Evolutionary conservation across 2,113 vertebrate species (phyloP), one percentile per base, ranked within the genome.

Genomic region (Motacilla tschutschensis): DNA sequence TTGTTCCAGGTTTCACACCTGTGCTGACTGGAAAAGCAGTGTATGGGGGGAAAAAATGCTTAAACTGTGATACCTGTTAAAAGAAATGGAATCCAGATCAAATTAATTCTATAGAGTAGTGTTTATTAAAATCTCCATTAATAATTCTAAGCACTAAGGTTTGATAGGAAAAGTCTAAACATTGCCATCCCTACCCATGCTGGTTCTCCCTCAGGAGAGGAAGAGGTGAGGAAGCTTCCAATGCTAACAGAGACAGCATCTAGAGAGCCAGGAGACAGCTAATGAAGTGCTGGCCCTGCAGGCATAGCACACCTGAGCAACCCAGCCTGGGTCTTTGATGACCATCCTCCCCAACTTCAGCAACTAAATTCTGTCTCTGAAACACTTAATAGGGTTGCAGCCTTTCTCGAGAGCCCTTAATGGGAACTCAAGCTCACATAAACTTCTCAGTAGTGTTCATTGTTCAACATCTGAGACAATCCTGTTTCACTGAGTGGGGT

Each of bases 11-110:
- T 50, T 84, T 75, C 62, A 54, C 29, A 74, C 5, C 10, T 65
- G 2, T 47, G 16, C 16, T 74, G 53, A 55, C 26, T 58, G 31
- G 38, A 72, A 71, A 65, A 72, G 16, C 9, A 29, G 7, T 15
- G 3, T 0, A 0, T 10, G 17, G 12, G 7, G 10, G 3, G 2
- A 10, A 33, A 33, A 41, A 43, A 19, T 1, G 1, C 13, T 62
- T 53, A 7, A 44, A 31, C 51, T 40, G 0, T 17, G 40, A 47
- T 28, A 36, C 3, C 12, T 53, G 4, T 55, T n/a, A 20, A 62
- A 69, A 76, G 28, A 79, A 83, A 80, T 3, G 3, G 17, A 80
- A 74, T 2, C 4, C 10, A 53, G 85, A 50, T 5, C 3, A 72
- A 88, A 65, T 40, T 36, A 70, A 77, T 80, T 43, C 35, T 3